Evolutionary conservation across 2,888 invertebrate species (phyloP), one percentile per base, ranked within the genome.

Genomic region (Hipparchia sbordonii): DNA sequence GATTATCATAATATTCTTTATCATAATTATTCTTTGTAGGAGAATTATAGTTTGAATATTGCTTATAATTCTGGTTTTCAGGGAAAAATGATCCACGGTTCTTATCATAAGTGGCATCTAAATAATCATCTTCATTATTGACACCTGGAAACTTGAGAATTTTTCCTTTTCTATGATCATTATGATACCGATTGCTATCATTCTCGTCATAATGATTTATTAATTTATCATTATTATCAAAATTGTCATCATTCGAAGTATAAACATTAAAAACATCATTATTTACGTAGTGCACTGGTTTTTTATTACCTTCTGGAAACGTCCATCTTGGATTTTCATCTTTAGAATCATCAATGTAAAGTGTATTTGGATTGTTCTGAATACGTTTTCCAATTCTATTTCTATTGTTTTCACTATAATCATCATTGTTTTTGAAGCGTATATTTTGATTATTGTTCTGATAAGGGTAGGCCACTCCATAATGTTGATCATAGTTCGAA

Each of bases 301-400:
- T 66, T 56, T 68, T 13, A 23, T 68, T 66, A n/a, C 45, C 71
- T 62, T 84, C 84, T 23, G 93, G 91, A 74, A 92, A 91, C 0
- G 78, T 74, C 85, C 87, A 90, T 81, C 85, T 87, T 0, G 82
- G 61, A 74, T 75, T 80, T 48, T 72, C 78, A 69, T 79, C 77
- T 70, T 78, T 77, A 56, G 76, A 76, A 61, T 79, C 77, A 65
- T 79, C 71, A 7, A 71, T 79, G 45, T 74, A 59, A 61, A 74
- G 72, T 9, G 60, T 66, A 8, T 63, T 68, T 12, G 85, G 88
- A 74, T 82, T 88, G 74, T 89, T 90, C 81, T 91, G 88, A 75
- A 92, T 90, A 10, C 91, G 83, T 77, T 85, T 87, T 74, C 91
- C 82, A 59, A 87, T 87, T 77, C 77, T 75, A 51, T 78, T 70